Conservation (phyloP, 2,888 invertebrate genomes). For the Mongoloraphidia duomilia region DNA sequence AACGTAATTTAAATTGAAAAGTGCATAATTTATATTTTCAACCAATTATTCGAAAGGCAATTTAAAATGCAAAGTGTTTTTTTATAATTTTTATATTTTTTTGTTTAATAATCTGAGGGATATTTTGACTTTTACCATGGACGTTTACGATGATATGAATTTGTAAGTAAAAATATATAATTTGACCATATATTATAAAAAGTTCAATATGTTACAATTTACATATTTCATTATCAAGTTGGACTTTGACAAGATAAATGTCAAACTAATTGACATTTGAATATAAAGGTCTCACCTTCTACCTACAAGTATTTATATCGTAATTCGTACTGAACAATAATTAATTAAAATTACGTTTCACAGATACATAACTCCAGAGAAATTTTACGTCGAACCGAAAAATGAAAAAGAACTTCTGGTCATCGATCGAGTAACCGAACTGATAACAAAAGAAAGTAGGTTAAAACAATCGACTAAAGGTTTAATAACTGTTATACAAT, state of each 20-base stretch:
- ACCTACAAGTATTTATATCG: conserved; percentile 6
- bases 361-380: conserved; percentile 78
- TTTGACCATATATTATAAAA: too few species aligned
- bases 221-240: not conserved
- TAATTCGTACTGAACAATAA: too few species aligned
- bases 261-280: not conserved
- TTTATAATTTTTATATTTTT: too few species aligned
- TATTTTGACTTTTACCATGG: conserved; percentile 13
- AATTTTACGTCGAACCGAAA: conserved; percentile 75
- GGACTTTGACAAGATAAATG: not conserved
- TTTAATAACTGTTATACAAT: not conserved
- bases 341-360: conserved; percentile 21
- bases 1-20: too few species aligned
- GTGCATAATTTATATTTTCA: too few species aligned
- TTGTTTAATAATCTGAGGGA: too few species aligned
- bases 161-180: conserved; percentile 38
- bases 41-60: too few species aligned
- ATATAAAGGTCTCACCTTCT: conserved; percentile 3
- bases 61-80: too few species aligned
- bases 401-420: conserved; percentile 61
- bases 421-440: conserved; percentile 57
- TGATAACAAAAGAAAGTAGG: conserved; percentile 18
- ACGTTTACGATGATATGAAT: conserved; percentile 59
- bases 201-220: too few species aligned
- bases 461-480: not conserved